Base-by-base conservation (phyloP, 1,140 invertebrate genomes). In the Uloborus diversus region DNA sequence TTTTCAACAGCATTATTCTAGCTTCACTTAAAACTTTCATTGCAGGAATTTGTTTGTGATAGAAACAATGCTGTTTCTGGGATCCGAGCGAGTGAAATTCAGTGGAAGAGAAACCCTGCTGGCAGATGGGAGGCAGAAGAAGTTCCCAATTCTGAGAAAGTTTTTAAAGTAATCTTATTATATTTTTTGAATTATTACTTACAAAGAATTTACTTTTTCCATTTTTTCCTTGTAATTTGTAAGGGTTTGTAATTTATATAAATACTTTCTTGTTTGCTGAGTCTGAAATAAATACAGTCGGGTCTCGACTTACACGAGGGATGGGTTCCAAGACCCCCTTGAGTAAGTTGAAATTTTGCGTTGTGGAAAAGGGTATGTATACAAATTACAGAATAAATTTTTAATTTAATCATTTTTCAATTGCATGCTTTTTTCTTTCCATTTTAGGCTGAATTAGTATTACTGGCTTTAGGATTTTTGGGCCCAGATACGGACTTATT, bases 391-490 rank as follows among this genome's bases (percentile, higher is more conserved):
- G 13, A 47, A n/a, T 5, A 47, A 47, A 14, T 47, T 47, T 47
- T 14, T 47, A 3, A 47, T 14, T 14, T 1, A 1, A 42, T 42
- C 17, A 47, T 14, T 47, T 47, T 11, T 47, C 5, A 42, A 9
- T 42, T 11, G 42, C 13, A 27, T 57, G n/a, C 11, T n/a, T 13
- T n/a, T 57, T 20, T 57, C 33, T 32, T 35, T 80, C 17, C 28
- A 14, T 80, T 62, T 70, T 25, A 94, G 84, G 96, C 94, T 83
- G 95, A 99, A 85, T 87, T 99, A 70, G 95, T 98, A 37, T 88
- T 99, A 69, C 89, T 99, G 25, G 97, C 98, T 20, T 98, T 99
- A 96, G 98, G 98, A 84, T 99, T 99, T 89, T 88, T 99, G 35
- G 97, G 98, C 3, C 98, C 97, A 7, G 97, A 99, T 87, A 92